Conservation (phyloP, 2,113 vertebrate genomes). For the Nematolebias whitei region DNA sequence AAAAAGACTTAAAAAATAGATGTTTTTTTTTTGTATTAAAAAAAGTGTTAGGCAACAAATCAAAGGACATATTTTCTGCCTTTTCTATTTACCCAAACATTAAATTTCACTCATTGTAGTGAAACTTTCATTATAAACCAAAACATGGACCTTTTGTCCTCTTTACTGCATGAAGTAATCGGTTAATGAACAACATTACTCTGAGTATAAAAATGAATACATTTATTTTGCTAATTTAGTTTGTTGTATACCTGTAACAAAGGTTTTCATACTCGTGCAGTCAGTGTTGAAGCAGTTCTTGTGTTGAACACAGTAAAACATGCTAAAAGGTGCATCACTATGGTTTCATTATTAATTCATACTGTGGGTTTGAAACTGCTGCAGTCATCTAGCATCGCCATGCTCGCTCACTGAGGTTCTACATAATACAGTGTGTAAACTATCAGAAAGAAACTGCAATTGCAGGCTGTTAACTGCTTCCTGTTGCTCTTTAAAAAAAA, state of each 20-base stretch:
- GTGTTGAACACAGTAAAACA: constrained; percentile 14
- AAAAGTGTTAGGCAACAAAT: too few species aligned
- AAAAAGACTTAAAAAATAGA: neutral
- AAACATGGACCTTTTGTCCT: constrained; percentile 53
- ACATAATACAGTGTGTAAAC: constrained; percentile 15
- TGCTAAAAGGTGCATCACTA: constrained; percentile 15
- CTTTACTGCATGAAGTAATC: constrained; percentile 54
- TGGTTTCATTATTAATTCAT: constrained; percentile 62
- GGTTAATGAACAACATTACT: constrained; percentile 23
- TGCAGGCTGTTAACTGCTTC: neutral
- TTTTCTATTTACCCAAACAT: constrained; percentile 47
- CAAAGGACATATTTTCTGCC: too few species aligned
- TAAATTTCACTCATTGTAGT: constrained; percentile 55
- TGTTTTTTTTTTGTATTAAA: neutral
- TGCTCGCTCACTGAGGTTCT: constrained; percentile 16
- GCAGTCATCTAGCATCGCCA: constrained; percentile 43
- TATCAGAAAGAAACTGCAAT: constrained; percentile 27
- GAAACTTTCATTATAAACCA: constrained; percentile 65
- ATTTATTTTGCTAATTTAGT: neutral
- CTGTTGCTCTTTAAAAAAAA: constrained; percentile 15
- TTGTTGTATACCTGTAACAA: neutral
- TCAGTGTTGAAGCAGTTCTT: constrained; percentile 1
- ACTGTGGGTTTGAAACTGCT: constrained; percentile 43
- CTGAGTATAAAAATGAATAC: constrained; percentile 3
- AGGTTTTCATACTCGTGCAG: neutral